These are phyloP conservation scores for Geotrypetes seraphini DNA, from an alignment of 2,797 vertebrate genomes.

Conservation along the genomic window DNA sequence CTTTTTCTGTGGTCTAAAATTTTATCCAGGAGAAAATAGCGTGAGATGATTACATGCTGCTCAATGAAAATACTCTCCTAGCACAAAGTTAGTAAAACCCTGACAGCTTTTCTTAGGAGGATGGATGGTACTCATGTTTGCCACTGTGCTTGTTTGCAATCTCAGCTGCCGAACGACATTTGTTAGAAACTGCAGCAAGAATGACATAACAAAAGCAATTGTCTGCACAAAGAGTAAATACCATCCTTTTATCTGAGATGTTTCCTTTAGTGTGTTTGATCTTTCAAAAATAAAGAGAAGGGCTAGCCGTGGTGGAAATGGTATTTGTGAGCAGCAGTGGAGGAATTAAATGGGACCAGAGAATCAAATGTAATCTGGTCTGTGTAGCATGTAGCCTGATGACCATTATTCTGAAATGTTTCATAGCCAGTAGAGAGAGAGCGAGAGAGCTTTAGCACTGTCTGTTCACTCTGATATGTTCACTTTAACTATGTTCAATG, in stretches of 20 bases:
- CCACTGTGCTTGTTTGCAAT: slow-evolving; percentile 9
- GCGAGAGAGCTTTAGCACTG: slow-evolving; percentile 70
- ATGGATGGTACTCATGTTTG: slow-evolving; percentile 3
- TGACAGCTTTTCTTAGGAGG: slow-evolving; percentile 11
- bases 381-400: slow-evolving; percentile 86
- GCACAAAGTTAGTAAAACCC: slow-evolving; percentile 11
- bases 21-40: too few relatives aligned
- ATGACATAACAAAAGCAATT: slow-evolving; percentile 25
- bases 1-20: too few relatives aligned
- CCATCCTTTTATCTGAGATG: slow-evolving; percentile 20
- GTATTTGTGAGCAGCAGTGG: slow-evolving; percentile 50
- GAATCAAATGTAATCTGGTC: slow-evolving; percentile 83
- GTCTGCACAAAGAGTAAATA: slow-evolving; percentile 15
- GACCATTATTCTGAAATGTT: slow-evolving; percentile 56
- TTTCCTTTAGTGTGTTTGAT: slow-evolving; percentile 24
- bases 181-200: slow-evolving; percentile 4
- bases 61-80: too few relatives aligned
- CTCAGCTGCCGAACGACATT: not conserved
- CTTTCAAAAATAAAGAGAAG: slow-evolving; percentile 58
- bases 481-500: slow-evolving; percentile 62
- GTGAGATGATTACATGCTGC: too few relatives aligned
- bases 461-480: slow-evolving; percentile 69
- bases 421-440: slow-evolving; percentile 61
- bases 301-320: slow-evolving; percentile 58
- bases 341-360: slow-evolving; percentile 79